A percentile compares a stretch with the other conserved stretches of the same genome.
These are phyloP conservation scores for Rhincodon typus DNA, from an alignment of 2,797 vertebrate genomes.

Conservation along the genomic window DNA sequence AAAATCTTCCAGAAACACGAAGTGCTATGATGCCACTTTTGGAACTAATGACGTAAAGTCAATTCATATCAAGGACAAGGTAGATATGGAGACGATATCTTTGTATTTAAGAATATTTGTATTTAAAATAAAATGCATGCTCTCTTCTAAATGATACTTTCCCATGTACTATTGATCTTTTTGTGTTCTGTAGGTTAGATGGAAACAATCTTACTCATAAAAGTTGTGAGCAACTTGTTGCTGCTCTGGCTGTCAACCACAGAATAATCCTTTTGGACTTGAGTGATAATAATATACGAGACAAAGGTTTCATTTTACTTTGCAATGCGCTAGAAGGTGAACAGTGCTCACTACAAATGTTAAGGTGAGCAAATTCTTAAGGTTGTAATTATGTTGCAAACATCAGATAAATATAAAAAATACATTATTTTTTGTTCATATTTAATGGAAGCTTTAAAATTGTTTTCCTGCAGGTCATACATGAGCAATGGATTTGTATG, in stretches of 20 bases:
- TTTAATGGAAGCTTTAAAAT: background rate
- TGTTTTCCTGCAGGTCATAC: too few species aligned
- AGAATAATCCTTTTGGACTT: background rate
- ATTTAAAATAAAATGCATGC: background rate
- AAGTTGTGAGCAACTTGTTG: constrained; percentile 17
- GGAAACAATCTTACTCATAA: constrained; percentile 31
- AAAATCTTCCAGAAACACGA: too few species aligned
- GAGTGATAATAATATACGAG: constrained; percentile 7
- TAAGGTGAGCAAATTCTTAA: background rate
- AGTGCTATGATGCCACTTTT: background rate
- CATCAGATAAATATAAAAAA: background rate
- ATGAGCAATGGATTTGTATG: too few species aligned
- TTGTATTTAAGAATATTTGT: background rate
- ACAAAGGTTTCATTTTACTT: background rate
- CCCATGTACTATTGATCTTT: background rate
- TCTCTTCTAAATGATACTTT: background rate
- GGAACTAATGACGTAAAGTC: too few species aligned
- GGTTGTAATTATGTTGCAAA: background rate
- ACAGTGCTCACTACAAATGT: background rate
- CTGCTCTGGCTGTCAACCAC: background rate
- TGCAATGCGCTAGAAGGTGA: background rate
- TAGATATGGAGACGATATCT: background rate
- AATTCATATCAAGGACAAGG: too few species aligned
- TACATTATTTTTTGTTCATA: background rate
- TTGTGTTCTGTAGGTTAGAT: background rate